These are phyloP conservation scores for Esox lucius DNA, from an alignment of 2,797 vertebrate species.

Conservation along the genomic window DNA sequence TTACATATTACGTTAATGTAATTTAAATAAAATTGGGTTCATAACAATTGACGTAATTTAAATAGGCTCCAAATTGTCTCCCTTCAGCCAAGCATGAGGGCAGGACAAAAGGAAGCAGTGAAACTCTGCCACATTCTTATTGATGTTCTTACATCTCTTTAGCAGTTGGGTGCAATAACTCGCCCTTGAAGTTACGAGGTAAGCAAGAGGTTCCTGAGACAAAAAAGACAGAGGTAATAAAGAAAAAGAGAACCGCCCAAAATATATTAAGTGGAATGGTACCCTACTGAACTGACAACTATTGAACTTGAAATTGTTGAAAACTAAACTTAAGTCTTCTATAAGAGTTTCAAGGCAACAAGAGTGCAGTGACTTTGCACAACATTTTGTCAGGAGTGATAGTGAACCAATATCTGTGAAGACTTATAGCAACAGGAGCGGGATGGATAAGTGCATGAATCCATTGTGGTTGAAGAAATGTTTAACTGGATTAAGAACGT, in stretches of 20 bases:
- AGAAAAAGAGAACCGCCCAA: constrained; percentile 53
- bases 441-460: constrained; percentile 21
- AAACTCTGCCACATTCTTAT: constrained; percentile 33
- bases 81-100: constrained; percentile 31
- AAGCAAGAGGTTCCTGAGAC: constrained; percentile 42
- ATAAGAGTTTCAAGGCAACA: background rate
- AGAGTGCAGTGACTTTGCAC: background rate
- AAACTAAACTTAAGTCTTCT: background rate
- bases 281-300: constrained; percentile 50
- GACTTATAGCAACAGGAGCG: constrained; percentile 15
- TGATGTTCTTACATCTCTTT: constrained; percentile 43
- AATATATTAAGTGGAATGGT: constrained; percentile 47
- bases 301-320: constrained; percentile 55
- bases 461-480: constrained; percentile 44
- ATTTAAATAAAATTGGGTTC: too few species aligned
- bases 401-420: background rate
- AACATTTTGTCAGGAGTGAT: background rate
- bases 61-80: background rate
- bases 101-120: constrained; percentile 41
- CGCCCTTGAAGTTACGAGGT: constrained; percentile 26
- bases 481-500: constrained; percentile 49
- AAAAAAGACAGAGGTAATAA: constrained; percentile 56
- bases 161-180: constrained; percentile 43
- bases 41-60: too few species aligned
- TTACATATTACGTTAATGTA: too few species aligned